Evolutionary conservation across 2,113 vertebrate genomes (phyloP).

Genomic region (Solenodon paradoxus): DNA sequence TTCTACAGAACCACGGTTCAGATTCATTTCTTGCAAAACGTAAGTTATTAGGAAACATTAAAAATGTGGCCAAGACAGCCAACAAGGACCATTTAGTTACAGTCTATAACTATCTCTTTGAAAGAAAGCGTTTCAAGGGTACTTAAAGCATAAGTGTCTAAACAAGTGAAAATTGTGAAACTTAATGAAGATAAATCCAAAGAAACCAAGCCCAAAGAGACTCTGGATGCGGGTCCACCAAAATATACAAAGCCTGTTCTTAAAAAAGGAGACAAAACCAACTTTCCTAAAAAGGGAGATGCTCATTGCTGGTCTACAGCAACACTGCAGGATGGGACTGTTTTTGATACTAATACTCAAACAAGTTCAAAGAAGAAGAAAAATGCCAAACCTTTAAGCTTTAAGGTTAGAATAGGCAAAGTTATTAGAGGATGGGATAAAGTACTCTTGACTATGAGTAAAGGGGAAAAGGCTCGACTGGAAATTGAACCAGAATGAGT

Average conservation of each 20-base stretch:
- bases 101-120: no score
- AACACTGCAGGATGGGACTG: conserved; percentile 92
- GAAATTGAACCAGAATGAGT: conserved; percentile 97
- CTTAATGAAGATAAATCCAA: no score
- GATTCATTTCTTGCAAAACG: no score
- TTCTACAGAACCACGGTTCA: no score
- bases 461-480: conserved; percentile 94
- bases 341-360: conserved; percentile 95
- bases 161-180: no score
- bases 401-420: conserved; percentile 94
- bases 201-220: no score
- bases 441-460: conserved; percentile 95
- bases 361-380: conserved; percentile 97
- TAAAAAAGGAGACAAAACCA: conserved; percentile 96
- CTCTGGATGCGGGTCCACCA: conserved; percentile 95
- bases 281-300: conserved; percentile 96
- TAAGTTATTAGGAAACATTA: no score
- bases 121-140: no score
- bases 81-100: no score
- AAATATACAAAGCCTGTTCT: conserved; percentile 92
- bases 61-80: no score
- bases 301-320: conserved; percentile 97
- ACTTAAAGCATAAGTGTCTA: no score
- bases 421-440: conserved; percentile 99
- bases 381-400: conserved; percentile 92